Percentiles rank a stretch among this genome's conserved stretches.
These are phyloP conservation scores for Phalloptychus januarius DNA, from an alignment of 2,797 vertebrate genomes.

Conservation along the genomic window DNA sequence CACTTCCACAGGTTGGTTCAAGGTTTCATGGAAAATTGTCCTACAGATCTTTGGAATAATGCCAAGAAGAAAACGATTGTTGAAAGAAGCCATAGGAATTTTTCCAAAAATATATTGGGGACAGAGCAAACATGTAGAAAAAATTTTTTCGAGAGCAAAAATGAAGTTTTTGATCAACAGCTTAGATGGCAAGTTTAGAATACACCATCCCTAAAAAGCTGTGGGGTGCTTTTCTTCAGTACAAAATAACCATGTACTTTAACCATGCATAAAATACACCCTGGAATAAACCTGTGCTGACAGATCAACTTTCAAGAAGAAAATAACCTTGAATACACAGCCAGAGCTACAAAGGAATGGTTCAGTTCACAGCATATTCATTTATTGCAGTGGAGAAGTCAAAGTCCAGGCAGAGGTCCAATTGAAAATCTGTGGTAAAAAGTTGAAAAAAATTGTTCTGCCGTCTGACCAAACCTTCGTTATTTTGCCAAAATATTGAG, in stretches of 20 bases:
- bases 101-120: neutral
- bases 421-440: neutral
- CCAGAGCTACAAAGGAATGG: neutral
- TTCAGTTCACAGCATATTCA: neutral
- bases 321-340: neutral
- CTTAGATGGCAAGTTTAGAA: neutral
- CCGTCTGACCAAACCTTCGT: neutral
- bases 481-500: neutral
- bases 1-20: slow-evolving; percentile 80
- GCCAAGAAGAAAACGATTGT: neutral
- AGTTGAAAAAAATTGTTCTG: neutral
- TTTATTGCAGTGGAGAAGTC: neutral
- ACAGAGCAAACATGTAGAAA: neutral
- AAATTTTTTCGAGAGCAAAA: neutral
- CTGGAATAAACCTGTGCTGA: neutral
- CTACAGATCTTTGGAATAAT: neutral
- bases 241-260: too few species aligned
- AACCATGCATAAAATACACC: neutral
- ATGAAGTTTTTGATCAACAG: neutral
- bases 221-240: neutral
- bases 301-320: neutral
- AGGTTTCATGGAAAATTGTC: neutral
- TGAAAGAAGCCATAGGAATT: neutral
- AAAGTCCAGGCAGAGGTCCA: neutral
- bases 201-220: neutral